A percentile compares a stretch with the other conserved stretches of the same genome.
Evolutionary conservation across 2,888 invertebrate genomes (phyloP).

Genomic region (Drosophila pullipes): DNA sequence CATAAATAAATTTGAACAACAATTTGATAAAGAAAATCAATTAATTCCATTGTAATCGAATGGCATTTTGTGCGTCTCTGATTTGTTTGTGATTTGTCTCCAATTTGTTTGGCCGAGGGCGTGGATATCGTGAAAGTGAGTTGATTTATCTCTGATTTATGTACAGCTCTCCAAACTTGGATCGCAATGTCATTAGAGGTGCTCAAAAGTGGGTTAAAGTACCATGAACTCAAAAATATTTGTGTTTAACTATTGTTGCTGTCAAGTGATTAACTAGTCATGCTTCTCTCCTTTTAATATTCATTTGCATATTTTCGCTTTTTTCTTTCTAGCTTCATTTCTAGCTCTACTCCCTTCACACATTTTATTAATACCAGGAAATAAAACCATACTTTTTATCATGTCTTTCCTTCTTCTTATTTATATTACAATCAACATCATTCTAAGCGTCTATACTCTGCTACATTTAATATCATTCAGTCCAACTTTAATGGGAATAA

Average conservation of each 20-base stretch:
- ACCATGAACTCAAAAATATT: not conserved
- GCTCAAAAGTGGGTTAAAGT: slow-evolving; percentile 17
- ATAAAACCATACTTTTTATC: not conserved
- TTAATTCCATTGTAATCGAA: slow-evolving; percentile 65
- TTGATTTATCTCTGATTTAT: slow-evolving; percentile 34
- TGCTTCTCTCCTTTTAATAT: too few species aligned
- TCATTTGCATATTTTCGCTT: not conserved
- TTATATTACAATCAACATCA: not conserved
- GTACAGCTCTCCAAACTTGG: slow-evolving; percentile 19
- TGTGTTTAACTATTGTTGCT: not conserved
- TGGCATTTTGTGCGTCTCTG: slow-evolving; percentile 27
- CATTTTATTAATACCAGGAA: not conserved
- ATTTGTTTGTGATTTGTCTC: slow-evolving; percentile 28
- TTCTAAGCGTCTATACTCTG: not conserved
- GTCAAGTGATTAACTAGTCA: not conserved
- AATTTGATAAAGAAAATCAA: slow-evolving; percentile 61
- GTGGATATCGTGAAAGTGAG: slow-evolving; percentile 33
- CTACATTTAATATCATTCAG: too few species aligned
- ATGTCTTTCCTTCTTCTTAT: not conserved
- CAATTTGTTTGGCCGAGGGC: slow-evolving; percentile 28
- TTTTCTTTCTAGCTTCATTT: not conserved
- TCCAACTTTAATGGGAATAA: slow-evolving; percentile 28
- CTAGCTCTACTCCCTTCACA: not conserved
- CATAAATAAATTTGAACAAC: slow-evolving; percentile 64
- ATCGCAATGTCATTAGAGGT: slow-evolving; percentile 6